Conservation (phyloP, 2,888 invertebrate species). For the Aromia moschata region DNA sequence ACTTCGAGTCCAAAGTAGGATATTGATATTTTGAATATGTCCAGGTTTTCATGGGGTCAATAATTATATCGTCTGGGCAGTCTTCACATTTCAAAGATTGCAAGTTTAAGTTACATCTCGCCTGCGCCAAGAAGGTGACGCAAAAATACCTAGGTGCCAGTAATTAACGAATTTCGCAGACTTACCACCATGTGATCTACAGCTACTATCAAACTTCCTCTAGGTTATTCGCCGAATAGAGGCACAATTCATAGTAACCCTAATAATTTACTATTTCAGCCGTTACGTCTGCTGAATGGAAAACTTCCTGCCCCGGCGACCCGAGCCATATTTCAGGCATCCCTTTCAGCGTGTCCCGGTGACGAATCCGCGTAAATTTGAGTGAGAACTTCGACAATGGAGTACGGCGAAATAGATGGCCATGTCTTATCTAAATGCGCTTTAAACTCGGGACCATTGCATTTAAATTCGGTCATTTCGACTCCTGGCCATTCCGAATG, state of each 20-base stretch:
- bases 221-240: no score
- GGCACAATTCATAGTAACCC: neutral
- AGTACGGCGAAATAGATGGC: constrained; percentile 58
- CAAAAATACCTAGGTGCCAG: no score
- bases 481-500: constrained; percentile 30
- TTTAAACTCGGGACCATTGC: constrained; percentile 62
- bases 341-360: constrained; percentile 13
- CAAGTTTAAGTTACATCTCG: no score
- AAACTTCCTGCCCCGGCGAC: neutral
- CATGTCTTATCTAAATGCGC: constrained; percentile 63
- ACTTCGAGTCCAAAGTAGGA: no score
- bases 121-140: no score
- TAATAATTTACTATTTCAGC: neutral
- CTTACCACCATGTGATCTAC: no score
- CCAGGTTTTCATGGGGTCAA: no score
- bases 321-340: constrained; percentile 13
- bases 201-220: no score
- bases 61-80: no score
- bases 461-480: constrained; percentile 62
- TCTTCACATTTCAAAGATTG: no score
- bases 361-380: constrained; percentile 44
- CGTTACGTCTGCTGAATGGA: neutral
- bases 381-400: constrained; percentile 51
- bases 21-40: no score
- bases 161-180: no score